Percentiles rank a stretch among this genome's conserved stretches.
Conservation (phyloP, 2,113 vertebrate species). For the Corythoichthys intestinalis region DNA sequence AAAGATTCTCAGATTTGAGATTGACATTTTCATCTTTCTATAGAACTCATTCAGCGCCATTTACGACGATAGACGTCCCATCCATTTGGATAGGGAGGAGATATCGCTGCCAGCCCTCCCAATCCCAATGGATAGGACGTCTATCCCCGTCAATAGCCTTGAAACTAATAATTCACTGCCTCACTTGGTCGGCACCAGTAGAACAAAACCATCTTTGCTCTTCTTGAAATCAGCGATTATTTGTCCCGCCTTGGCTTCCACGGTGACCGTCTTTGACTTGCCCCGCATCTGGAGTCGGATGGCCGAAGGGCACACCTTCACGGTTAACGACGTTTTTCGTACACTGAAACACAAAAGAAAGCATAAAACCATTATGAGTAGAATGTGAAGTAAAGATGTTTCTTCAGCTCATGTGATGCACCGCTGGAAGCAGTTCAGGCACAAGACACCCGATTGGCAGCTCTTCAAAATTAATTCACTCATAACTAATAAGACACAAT, state of each 20-base stretch:
- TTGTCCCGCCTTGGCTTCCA: conserved; percentile 66
- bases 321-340: conserved; percentile 61
- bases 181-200: conserved; percentile 73
- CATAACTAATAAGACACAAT: not conserved
- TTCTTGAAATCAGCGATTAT: conserved; percentile 77
- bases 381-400: not conserved
- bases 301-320: conserved; percentile 72
- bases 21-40: too few relatives aligned
- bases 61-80: too few relatives aligned
- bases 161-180: not conserved
- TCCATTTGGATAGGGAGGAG: too few relatives aligned
- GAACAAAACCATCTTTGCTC: conserved; percentile 71
- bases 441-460: not conserved
- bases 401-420: not conserved
- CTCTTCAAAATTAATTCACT: not conserved
- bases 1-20: too few relatives aligned
- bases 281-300: conserved; percentile 77
- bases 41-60: too few relatives aligned
- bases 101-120: too few relatives aligned
- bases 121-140: not conserved
- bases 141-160: not conserved
- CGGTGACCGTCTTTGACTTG: conserved; percentile 66
- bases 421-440: not conserved
- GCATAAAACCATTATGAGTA: conserved; percentile 9
- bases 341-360: conserved; percentile 63